Percentiles rank a stretch among this genome's conserved stretches.
Conservation (phyloP, 2,797 vertebrate species). For the Lepidocolaptes lacrymiger region DNA sequence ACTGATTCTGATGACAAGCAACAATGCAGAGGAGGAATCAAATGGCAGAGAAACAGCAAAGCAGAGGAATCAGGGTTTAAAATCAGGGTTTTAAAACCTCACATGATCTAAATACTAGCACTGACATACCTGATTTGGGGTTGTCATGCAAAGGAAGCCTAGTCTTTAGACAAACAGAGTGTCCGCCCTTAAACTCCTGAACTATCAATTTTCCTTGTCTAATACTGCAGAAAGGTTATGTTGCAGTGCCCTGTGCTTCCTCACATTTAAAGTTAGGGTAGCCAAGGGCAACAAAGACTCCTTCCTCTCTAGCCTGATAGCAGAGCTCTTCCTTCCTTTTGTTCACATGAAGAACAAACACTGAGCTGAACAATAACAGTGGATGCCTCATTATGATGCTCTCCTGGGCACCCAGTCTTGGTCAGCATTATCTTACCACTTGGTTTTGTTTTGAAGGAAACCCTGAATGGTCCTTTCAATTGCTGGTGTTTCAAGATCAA, state of each 20-base stretch:
- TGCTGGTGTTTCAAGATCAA: conserved; percentile 49
- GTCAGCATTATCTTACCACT: conserved; percentile 69
- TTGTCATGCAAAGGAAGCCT: conserved; percentile 3
- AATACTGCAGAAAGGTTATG: conserved; percentile 56
- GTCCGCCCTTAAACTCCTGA: conserved; percentile 6
- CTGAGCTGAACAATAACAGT: conserved; percentile 51
- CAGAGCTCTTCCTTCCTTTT: conserved; percentile 78
- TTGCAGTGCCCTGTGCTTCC: conserved; percentile 72
- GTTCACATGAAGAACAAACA: conserved; percentile 76
- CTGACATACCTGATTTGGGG: neutral
- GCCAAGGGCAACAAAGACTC: conserved; percentile 79
- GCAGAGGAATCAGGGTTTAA: neutral
- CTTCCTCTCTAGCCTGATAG: conserved; percentile 77
- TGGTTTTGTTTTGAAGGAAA: conserved; percentile 76
- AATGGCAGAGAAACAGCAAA: neutral
- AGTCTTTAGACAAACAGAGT: conserved; percentile 15
- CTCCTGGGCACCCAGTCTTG: conserved; percentile 56
- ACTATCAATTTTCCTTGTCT: conserved; percentile 15
- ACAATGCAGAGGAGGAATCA: neutral
- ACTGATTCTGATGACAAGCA: neutral
- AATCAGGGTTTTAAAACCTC: neutral
- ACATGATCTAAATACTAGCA: neutral
- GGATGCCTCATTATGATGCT: conserved; percentile 66
- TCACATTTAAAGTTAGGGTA: conserved; percentile 77
- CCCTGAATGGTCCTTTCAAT: conserved; percentile 37